Evolutionary conservation across 2,797 vertebrate species (phyloP), one percentile per base, ranked within the genome.

Genomic region (Rhinophrynus dorsalis): DNA sequence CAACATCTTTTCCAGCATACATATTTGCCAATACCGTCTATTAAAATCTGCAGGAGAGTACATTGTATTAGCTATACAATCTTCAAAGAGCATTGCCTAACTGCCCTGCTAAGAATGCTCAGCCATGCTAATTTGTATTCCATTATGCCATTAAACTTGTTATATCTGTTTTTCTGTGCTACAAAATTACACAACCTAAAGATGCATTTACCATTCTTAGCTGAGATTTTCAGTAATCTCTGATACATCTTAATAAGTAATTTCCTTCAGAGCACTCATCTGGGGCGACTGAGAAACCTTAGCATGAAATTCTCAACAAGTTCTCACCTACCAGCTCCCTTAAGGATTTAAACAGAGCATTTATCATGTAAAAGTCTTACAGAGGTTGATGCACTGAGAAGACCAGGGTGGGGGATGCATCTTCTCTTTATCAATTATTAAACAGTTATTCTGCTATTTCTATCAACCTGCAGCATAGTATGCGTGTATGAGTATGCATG

Each of bases 191-290:
- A 66, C 68, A 48, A 70, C 79, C 65, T 66, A 1, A 42, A 73
- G 54, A n/a, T 40, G 3, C 8, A 67, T 77, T 56, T 59, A 54
- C 56, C 8, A 12, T 68, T 75, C 48, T 2, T 0, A 26, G 67
- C 9, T 33, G 38, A 15, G 1, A 68, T 45, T 55, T 71, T 42
- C n/a, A 68, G 20, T 70, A 74, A 65, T 42, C 32, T 68, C 30
- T 75, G 45, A 80, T 82, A 71, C 0, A 0, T 30, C 30, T 77
- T 67, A 77, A 54, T 56, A 81, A 74, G 44, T 5, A 65, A 60
- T 75, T 77, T 81, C 1, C 4, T 77, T 74, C 45, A 51, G 60
- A 72, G 0, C 61, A 74, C 30, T 72, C 48, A 73, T 8, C 18
- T 38, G 69, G 68, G 15, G 10, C 11, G 65, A 74, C 48, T 18